Evolutionary conservation across 2,888 invertebrate genomes (phyloP).

Genomic region (Mimachlamys varia): DNA sequence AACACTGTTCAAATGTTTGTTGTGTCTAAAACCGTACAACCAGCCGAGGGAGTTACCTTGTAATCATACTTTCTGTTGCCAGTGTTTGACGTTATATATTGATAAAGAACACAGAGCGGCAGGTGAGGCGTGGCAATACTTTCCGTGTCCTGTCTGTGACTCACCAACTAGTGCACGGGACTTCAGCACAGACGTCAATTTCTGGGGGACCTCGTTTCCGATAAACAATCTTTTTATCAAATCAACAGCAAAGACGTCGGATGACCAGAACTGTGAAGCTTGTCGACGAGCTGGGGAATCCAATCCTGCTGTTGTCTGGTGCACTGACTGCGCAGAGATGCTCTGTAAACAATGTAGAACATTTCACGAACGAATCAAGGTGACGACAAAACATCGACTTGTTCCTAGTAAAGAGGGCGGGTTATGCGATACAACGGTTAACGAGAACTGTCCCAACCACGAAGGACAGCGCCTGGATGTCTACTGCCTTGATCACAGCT

Average conservation of each 20-base stretch:
- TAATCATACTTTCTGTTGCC: background rate
- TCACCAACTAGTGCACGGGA: background rate
- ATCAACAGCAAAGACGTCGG: background rate
- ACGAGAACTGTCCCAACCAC: background rate
- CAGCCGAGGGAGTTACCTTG: background rate
- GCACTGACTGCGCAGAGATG: too few relatives aligned
- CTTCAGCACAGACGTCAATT: background rate
- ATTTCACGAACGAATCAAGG: background rate
- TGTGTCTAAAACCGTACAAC: too few relatives aligned
- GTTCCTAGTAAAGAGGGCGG: background rate
- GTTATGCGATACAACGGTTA: background rate
- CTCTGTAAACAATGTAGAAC: too few relatives aligned
- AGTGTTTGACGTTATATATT: background rate
- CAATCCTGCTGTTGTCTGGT: too few relatives aligned
- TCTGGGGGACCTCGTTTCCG: background rate
- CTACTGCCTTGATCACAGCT: too few relatives aligned
- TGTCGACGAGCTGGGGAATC: too few relatives aligned
- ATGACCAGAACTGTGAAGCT: too few relatives aligned
- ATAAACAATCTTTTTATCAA: background rate
- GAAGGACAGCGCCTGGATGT: background rate
- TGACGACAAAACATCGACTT: background rate
- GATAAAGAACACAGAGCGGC: too few relatives aligned
- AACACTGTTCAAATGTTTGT: background rate
- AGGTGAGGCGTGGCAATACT: background rate
- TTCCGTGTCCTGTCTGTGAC: background rate